phyloP scores from a whole-genome alignment of 2,113 vertebrate genomes.

The Malaclemys terrapin region DNA sequence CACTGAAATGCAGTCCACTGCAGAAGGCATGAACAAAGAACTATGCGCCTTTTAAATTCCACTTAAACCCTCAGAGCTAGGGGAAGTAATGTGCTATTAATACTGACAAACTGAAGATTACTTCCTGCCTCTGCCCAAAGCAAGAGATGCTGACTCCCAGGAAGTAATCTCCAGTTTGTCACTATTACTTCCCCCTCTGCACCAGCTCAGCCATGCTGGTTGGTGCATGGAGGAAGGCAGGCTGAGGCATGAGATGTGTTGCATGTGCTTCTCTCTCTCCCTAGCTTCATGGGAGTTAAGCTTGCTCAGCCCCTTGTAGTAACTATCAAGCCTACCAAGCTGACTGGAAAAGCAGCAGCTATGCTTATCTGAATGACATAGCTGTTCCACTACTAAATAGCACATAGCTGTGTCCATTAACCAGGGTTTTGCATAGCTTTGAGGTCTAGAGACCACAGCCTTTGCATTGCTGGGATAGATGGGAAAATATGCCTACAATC shows the following conservation, averaged over 20 bases:
- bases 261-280: not conserved
- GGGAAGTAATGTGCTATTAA: not conserved
- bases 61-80: not conserved
- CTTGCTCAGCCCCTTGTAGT: not conserved
- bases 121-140: not conserved
- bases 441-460: conserved; percentile 9
- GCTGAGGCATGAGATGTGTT: not conserved
- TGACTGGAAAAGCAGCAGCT: not conserved
- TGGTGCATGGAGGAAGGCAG: not conserved
- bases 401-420: not conserved
- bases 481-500: conserved; percentile 41
- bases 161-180: not conserved
- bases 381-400: conserved; percentile 15
- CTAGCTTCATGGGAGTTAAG: not conserved
- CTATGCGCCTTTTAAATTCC: not conserved
- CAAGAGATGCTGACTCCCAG: not conserved
- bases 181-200: not conserved
- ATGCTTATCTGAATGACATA: not conserved
- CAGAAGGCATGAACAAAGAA: not conserved
- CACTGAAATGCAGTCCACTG: not conserved
- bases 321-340: not conserved
- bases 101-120: not conserved
- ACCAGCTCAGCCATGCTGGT: not conserved
- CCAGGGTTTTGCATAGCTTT: not conserved
- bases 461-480: not conserved